Conservation (phyloP, 2,888 invertebrate species). For the Platynereis dumerilii region DNA sequence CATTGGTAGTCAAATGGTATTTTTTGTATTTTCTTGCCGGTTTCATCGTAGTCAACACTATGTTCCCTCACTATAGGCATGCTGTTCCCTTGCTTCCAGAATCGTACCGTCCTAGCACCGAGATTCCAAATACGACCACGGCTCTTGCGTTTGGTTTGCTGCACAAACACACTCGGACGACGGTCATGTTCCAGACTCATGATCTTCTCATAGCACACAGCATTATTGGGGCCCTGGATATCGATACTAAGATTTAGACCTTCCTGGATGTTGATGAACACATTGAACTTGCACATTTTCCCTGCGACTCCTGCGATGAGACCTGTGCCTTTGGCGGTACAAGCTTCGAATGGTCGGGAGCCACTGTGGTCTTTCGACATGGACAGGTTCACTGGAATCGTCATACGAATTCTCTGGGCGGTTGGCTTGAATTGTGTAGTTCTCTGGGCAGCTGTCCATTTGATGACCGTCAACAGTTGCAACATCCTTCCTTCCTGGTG, state of each 20-base stretch:
- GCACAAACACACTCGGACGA: not conserved
- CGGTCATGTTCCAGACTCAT: conserved; percentile 12
- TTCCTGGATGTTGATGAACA: conserved; percentile 35
- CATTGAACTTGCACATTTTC: conserved; percentile 56
- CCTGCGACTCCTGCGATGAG: conserved; percentile 56
- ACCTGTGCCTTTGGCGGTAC: conserved; percentile 39
- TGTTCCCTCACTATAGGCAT: conserved; percentile 5
- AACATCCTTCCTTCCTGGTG: conserved; percentile 50
- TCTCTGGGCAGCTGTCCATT: conserved; percentile 41
- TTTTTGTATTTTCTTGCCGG: conserved; percentile 10
- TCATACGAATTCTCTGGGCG: not conserved
- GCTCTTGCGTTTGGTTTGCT: not conserved
- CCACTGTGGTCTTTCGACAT: conserved; percentile 4
- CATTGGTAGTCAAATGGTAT: conserved; percentile 51
- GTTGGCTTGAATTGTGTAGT: not conserved
- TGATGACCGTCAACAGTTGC: conserved; percentile 52
- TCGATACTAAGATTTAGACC: conserved; percentile 9
- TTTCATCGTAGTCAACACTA: not conserved
- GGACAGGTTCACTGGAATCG: too few species aligned
- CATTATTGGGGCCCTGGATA: conserved; percentile 12
- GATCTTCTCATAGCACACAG: conserved; percentile 16
- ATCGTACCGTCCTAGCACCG: not conserved
- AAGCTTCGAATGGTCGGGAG: conserved; percentile 2
- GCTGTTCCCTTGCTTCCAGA: not conserved
- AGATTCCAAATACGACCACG: not conserved